Conservation (phyloP, 1,140 invertebrate species). For the Prorops nasuta region DNA sequence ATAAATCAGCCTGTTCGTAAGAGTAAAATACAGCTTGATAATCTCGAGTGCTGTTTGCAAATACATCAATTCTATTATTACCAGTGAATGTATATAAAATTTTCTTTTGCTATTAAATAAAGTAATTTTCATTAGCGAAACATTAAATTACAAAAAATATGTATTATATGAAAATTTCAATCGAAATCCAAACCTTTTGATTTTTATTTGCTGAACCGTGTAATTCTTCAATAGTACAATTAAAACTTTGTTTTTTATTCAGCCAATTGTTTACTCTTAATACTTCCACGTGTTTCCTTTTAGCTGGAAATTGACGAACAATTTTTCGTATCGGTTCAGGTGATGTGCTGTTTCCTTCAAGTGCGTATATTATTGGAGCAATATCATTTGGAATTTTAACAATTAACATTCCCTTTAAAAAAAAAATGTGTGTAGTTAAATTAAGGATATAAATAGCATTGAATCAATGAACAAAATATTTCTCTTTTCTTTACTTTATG, state of each 20-base stretch:
- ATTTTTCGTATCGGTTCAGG: constrained; percentile 17
- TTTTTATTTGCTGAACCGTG: too few species aligned
- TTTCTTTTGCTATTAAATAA: background rate
- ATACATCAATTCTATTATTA: constrained; percentile 24
- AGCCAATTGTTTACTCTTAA: constrained; percentile 29
- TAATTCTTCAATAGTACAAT: constrained; percentile 24
- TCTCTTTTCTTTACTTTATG: constrained; percentile 22
- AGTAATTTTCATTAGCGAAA: background rate
- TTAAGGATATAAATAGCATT: background rate
- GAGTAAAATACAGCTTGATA: constrained; percentile 29
- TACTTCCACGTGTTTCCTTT: constrained; percentile 27
- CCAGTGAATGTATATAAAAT: constrained; percentile 23
- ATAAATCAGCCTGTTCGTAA: constrained; percentile 21
- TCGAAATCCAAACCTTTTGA: too few species aligned
- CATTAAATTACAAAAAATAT: too few species aligned
- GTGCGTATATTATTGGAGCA: constrained; percentile 22
- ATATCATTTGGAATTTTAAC: constrained; percentile 23
- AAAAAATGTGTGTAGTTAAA: constrained; percentile 3
- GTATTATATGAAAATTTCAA: too few species aligned
- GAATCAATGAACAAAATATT: background rate
- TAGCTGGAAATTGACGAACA: constrained; percentile 26
- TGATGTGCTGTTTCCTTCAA: constrained; percentile 16
- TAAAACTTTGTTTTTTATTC: constrained; percentile 19
- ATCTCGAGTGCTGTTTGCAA: constrained; percentile 17
- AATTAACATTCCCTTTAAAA: constrained; percentile 26